phyloP scores from a whole-genome alignment of 2,888 invertebrate species.

The Eilema sororculum region DNA sequence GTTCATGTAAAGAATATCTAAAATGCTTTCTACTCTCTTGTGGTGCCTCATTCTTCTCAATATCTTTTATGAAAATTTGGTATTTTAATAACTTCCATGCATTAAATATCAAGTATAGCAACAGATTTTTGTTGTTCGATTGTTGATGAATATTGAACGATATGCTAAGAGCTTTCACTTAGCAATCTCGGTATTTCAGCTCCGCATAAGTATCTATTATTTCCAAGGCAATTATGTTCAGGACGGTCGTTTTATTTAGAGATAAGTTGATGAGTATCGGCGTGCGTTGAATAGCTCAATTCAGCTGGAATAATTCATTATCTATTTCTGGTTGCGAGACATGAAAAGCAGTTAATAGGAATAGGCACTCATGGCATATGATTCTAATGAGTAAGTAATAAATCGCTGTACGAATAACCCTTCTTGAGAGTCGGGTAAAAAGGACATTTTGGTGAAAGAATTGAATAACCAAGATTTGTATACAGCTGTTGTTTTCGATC shows the following conservation, averaged over 20 bases:
- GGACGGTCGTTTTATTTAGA: conserved; percentile 63
- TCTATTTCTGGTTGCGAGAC: conserved; percentile 38
- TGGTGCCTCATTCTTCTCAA: neutral
- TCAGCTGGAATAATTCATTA: conserved; percentile 68
- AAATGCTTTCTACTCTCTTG: neutral
- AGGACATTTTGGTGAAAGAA: neutral
- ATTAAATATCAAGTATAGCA: conserved; percentile 3
- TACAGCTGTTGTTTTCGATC: no score
- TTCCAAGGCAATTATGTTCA: conserved; percentile 78
- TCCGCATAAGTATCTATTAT: conserved; percentile 70
- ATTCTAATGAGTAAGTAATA: neutral
- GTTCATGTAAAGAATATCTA: no score
- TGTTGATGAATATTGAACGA: conserved; percentile 71
- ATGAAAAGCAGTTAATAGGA: conserved; percentile 1
- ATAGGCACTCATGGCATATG: neutral
- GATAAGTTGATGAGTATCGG: conserved; percentile 62
- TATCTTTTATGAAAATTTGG: neutral
- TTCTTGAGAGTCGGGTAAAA: no score
- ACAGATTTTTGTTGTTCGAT: conserved; percentile 49
- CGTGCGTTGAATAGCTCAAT: conserved; percentile 69
- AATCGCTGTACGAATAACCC: neutral
- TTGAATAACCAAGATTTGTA: no score
- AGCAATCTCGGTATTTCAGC: conserved; percentile 51
- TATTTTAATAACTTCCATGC: neutral
- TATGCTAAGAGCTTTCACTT: conserved; percentile 56